Base-by-base conservation (phyloP, 1,140 invertebrate species). In the Orius insidiosus region DNA sequence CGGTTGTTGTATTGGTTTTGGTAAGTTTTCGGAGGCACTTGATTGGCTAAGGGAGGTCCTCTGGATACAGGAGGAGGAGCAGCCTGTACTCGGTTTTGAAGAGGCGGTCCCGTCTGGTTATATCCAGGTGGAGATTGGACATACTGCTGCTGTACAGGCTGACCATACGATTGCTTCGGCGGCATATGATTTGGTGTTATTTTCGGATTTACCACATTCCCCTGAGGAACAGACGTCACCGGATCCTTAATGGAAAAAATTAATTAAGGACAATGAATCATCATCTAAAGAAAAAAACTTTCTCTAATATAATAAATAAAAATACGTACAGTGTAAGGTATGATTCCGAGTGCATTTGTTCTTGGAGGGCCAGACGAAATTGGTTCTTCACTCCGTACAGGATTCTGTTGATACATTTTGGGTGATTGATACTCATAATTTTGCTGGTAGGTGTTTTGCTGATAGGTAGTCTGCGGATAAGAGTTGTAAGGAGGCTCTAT, bases 241-340 rank as follows among this genome's bases (percentile, higher is more conserved):
- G 41, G 41, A 30, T 43, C 41, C 41, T 43, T 10, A 24, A 24
- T n/a, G n/a, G n/a, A n/a, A n/a, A n/a, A 3, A 24, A 24, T 4
- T 4, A 7, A 24, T 4, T 24, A 4, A 24, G 7, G 3, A 24
- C 24, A 24, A 24, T 24, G 24, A 24, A 24, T 24, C 24, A 24
- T 24, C 24, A 24, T 24, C 3, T 24, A 24, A 24, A 24, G 24
- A 24, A 24, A 24, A n/a, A 24, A 24, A 24, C 24, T 24, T 24
- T 24, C 24, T 24, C 24, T 24, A 24, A n/a, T n/a, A n/a, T n/a
- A n/a, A n/a, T n/a, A n/a, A n/a, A n/a, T n/a, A n/a, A n/a, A 6
- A 33, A 10, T 37, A 48, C 46, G 41, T 48, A 50, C 46, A 19
- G 46, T 45, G 47, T 51, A 51, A 24, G 52, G 46, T 19, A 46